These are phyloP conservation scores for Microcebus murinus DNA, from an alignment of 2,113 vertebrate genomes.

Conservation along the genomic window DNA sequence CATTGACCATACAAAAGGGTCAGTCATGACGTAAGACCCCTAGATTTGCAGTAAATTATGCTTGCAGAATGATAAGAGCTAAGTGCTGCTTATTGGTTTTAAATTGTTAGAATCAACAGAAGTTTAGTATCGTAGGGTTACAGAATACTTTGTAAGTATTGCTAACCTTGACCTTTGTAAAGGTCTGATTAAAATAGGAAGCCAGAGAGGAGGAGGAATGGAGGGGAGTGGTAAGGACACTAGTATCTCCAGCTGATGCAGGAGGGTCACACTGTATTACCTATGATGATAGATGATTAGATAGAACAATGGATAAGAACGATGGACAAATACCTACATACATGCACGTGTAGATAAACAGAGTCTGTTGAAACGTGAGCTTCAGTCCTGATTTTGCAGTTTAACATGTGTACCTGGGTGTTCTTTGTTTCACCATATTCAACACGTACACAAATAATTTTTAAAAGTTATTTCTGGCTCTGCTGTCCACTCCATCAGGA, in stretches of 20 bases:
- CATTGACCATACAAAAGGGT: background rate
- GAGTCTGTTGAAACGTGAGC: background rate
- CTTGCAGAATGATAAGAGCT: background rate
- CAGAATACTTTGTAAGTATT: background rate
- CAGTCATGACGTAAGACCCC: background rate
- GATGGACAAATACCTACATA: background rate
- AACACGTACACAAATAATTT: background rate
- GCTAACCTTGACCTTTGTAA: background rate
- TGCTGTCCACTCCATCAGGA: too few relatives aligned
- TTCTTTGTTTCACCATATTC: background rate
- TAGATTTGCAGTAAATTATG: background rate
- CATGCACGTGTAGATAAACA: background rate
- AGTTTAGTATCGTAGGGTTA: background rate
- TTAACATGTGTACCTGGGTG: background rate
- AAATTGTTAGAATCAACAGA: background rate
- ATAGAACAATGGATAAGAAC: background rate
- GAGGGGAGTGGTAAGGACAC: background rate
- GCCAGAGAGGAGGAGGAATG: background rate
- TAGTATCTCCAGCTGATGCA: too few relatives aligned
- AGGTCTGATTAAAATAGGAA: background rate
- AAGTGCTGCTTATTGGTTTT: background rate
- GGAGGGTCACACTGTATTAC: background rate
- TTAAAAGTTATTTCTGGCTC: background rate
- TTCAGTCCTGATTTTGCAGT: background rate
- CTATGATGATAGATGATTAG: background rate